Evolutionary conservation across 1,140 invertebrate genomes (phyloP).

Genomic region (Cepaea nemoralis): DNA sequence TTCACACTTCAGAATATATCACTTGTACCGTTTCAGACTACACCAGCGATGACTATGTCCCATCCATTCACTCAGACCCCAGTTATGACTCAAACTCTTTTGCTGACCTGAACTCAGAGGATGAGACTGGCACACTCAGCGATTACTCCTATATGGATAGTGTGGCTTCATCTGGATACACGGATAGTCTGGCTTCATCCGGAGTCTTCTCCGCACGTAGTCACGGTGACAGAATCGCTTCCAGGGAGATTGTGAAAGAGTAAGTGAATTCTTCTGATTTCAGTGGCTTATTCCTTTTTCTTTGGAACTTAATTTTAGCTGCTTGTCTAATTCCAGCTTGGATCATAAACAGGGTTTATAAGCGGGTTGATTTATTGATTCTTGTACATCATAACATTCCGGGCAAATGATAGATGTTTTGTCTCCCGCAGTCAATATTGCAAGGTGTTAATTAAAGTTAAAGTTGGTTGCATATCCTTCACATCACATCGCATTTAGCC

Average conservation of each 20-base stretch:
- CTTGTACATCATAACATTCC: not conserved
- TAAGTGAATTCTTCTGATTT: not conserved
- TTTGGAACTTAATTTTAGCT: not conserved
- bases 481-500: no score
- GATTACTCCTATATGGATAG: no score
- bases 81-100: conserved; percentile 33
- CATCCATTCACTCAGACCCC: not conserved
- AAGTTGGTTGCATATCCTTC: no score
- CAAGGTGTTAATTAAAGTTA: no score
- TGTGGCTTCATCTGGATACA: no score
- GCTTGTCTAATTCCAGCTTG: not conserved
- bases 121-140: conserved; percentile 23
- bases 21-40: not conserved
- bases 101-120: not conserved
- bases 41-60: not conserved
- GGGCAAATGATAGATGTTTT: not conserved
- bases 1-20: no score
- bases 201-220: conserved; percentile 15
- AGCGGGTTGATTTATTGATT: not conserved
- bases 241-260: conserved; percentile 36
- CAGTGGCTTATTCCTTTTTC: not conserved
- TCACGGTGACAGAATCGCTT: not conserved
- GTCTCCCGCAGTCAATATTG: no score
- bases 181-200: conserved; percentile 24
- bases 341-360: not conserved